These are phyloP conservation scores for Gymnoscopelus microlampas DNA, from an alignment of 2,797 vertebrate species.

Conservation along the genomic window DNA sequence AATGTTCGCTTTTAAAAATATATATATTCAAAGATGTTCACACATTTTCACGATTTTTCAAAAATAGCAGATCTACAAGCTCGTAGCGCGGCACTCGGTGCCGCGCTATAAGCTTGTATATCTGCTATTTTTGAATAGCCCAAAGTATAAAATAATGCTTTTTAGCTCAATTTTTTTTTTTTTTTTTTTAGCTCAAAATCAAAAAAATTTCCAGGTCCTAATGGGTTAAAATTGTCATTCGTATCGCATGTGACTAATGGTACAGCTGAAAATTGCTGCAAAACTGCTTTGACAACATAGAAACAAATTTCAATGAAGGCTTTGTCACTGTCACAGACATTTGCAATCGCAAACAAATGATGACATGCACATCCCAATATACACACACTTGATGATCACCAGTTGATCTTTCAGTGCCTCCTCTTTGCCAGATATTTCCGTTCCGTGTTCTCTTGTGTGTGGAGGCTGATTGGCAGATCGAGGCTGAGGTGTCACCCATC, in stretches of 20 bases:
- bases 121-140: too few relatives aligned
- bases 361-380: background rate
- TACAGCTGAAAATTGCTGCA: slow-evolving; percentile 11
- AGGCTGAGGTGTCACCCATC: slow-evolving; percentile 71
- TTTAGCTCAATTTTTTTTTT: too few relatives aligned
- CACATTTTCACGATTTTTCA: too few relatives aligned
- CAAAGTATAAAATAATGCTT: too few relatives aligned
- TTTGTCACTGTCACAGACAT: slow-evolving; percentile 30
- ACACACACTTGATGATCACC: slow-evolving; percentile 45
- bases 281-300: slow-evolving; percentile 16
- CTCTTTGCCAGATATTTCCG: slow-evolving; percentile 32
- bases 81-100: too few relatives aligned
- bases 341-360: background rate
- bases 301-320: slow-evolving; percentile 45
- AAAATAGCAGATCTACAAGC: too few relatives aligned
- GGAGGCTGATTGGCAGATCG: slow-evolving; percentile 76
- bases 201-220: too few relatives aligned
- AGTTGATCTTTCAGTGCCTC: slow-evolving; percentile 35
- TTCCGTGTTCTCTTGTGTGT: slow-evolving; percentile 49
- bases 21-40: too few relatives aligned
- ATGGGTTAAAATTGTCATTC: too few relatives aligned
- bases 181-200: too few relatives aligned
- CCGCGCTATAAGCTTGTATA: too few relatives aligned
- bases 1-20: too few relatives aligned
- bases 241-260: slow-evolving; percentile 12